Conservation (phyloP, 2,113 vertebrate genomes). For the Plectropomus leopardus region DNA sequence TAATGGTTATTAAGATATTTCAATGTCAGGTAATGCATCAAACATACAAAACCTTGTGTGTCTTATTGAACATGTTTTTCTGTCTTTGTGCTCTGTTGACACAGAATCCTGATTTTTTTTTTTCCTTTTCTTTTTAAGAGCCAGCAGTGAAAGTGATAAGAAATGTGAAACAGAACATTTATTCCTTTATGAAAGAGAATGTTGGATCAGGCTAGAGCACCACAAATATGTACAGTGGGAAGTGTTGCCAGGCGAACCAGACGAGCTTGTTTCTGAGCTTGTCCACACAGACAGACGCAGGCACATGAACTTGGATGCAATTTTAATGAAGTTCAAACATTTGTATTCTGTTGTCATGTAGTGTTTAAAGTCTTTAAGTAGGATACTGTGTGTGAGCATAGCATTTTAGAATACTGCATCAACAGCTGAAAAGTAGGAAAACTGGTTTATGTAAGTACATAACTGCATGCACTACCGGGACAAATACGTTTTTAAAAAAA, state of each 20-base stretch:
- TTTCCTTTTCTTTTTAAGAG: no score
- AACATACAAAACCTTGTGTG: not conserved
- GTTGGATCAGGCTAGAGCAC: no score
- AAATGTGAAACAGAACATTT: not conserved
- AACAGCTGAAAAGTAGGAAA: no score
- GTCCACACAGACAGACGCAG: not conserved
- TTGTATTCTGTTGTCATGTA: no score
- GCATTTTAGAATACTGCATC: no score
- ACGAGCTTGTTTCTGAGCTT: not conserved
- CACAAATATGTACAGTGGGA: not conserved
- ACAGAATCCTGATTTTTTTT: not conserved
- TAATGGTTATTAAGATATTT: not conserved
- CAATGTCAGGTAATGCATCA: not conserved
- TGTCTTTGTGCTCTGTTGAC: not conserved
- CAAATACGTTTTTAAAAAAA: no score
- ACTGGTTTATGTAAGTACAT: not conserved
- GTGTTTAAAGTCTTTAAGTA: no score
- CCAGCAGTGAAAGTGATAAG: not conserved
- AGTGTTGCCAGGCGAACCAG: not conserved
- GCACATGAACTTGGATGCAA: no score
- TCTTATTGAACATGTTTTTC: not conserved
- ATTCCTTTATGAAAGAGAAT: not conserved
- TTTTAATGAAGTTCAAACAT: no score
- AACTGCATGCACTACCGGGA: rapidly evolving
- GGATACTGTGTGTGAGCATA: no score